A percentile compares a stretch with the other conserved stretches of the same genome.
Conservation (phyloP, 2,888 invertebrate species). For the Agriopis aurantiaria region DNA sequence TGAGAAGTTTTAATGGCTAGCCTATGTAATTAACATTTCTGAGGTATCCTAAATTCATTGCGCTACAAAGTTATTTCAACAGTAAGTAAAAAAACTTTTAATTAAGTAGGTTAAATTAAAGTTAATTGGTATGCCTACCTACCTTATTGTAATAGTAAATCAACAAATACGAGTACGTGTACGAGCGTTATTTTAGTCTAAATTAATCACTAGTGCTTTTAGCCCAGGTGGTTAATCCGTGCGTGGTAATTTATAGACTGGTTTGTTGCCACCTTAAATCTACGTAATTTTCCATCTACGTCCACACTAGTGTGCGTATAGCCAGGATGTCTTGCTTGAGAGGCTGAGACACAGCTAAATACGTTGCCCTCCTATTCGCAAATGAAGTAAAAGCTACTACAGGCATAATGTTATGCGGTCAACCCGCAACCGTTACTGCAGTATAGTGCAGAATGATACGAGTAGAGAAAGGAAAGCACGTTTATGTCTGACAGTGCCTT, state of each 20-base stretch:
- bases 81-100: not conserved
- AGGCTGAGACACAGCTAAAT: conserved; percentile 2
- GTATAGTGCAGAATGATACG: conserved; percentile 7
- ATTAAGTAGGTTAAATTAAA: conserved; percentile 5
- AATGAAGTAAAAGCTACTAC: conserved; percentile 6
- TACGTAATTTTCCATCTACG: conserved; percentile 15
- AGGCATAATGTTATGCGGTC: conserved; percentile 19
- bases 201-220: conserved; percentile 2
- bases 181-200: not conserved
- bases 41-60: conserved; percentile 11
- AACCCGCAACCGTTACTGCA: conserved; percentile 9
- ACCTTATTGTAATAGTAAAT: not conserved
- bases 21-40: conserved; percentile 12
- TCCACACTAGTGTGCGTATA: conserved; percentile 3
- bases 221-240: conserved; percentile 8
- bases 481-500: not conserved
- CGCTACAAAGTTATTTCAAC: conserved; percentile 3
- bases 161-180: not conserved
- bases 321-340: not conserved
- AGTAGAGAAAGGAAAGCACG: conserved; percentile 11
- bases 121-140: not conserved
- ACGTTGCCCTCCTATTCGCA: not conserved
- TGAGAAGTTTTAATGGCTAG: not conserved
- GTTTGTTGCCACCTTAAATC: conserved; percentile 10
- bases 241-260: conserved; percentile 6